Base-by-base conservation (phyloP, 2,113 vertebrate species). In the Actenoides hombroni region DNA sequence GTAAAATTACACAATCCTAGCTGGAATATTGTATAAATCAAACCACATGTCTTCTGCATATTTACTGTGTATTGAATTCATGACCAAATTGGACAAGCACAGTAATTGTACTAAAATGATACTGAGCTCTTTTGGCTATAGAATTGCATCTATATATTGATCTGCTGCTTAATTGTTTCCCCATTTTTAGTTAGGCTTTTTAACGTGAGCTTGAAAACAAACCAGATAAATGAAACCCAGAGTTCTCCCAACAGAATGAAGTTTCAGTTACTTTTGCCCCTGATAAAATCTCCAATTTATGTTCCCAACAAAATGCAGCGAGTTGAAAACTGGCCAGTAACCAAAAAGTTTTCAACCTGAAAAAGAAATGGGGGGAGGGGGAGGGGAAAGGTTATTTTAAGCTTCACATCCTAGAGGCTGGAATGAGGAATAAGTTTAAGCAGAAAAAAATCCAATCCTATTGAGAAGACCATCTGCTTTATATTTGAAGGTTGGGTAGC, bases 381-480 rank as follows among this genome's bases (percentile, higher is more conserved):
- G n/a, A n/a, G n/a, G n/a, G n/a, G n/a, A n/a, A n/a, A 67, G 49
- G 49, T 51, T 77, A 26, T 33, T 94, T 28, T 2, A 73, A 76
- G 11, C 77, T 92, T 80, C 25, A 40, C n/a, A 63, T 80, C 31
- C 63, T 73, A 59, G 77, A 92, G 44, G 64, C 31, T 78, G 57
- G 46, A 63, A 56, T 26, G 56, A 80, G 67, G 86, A 65, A 1
- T 70, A 51, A 90, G 4, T 42, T 46, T 37, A 91, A 78, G 88
- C 74, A 91, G 24, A 84, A 81, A 86, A 84, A 92, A 88, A 48
- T 23, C 35, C 73, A 39, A 3, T 51, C 48, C 68, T 83, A 49
- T 56, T 49, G 94, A 79, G 86, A 48, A 87, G 25, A 46, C 88
- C 96, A 96, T 97, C 97, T 98, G 98, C 95, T 97, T 96, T 97